Conservation (phyloP, 53 echinoderm and acorn worm species). For the Glandiceps talaboti region DNA sequence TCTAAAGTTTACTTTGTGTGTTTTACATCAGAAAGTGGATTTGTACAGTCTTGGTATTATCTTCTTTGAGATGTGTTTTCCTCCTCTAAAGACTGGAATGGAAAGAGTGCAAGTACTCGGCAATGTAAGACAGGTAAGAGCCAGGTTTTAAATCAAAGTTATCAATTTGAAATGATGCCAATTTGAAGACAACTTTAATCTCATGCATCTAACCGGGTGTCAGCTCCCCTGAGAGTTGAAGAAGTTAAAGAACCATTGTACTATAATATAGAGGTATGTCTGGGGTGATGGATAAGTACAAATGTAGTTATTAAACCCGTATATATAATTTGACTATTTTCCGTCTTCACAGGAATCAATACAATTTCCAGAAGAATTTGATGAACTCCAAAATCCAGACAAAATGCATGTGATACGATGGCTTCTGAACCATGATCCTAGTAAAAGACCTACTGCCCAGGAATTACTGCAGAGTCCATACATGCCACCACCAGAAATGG, state of each 20-base stretch:
- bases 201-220: too few relatives aligned
- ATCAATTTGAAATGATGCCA: too few relatives aligned
- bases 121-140: conserved; percentile 64
- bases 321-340: too few relatives aligned
- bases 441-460: conserved; percentile 63
- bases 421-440: conserved; percentile 92
- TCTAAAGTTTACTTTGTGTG: neutral
- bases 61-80: conserved; percentile 98
- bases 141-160: too few relatives aligned
- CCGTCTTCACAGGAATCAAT: conserved; percentile 60
- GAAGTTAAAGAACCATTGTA: too few relatives aligned
- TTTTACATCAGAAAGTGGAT: conserved; percentile 69
- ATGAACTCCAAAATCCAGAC: conserved; percentile 28
- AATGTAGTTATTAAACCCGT: too few relatives aligned
- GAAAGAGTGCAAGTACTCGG: conserved; percentile 75
- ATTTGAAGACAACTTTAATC: too few relatives aligned
- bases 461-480: conserved; percentile 74
- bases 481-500: conserved; percentile 86
- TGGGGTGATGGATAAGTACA: too few relatives aligned
- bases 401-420: conserved; percentile 50
- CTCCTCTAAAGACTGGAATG: conserved; percentile 59
- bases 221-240: too few relatives aligned
- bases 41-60: conserved; percentile 93
- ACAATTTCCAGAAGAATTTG: conserved; percentile 79
- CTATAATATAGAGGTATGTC: too few relatives aligned